Conservation (phyloP, 1,140 invertebrate species). For the Leptopilina clavipes region DNA sequence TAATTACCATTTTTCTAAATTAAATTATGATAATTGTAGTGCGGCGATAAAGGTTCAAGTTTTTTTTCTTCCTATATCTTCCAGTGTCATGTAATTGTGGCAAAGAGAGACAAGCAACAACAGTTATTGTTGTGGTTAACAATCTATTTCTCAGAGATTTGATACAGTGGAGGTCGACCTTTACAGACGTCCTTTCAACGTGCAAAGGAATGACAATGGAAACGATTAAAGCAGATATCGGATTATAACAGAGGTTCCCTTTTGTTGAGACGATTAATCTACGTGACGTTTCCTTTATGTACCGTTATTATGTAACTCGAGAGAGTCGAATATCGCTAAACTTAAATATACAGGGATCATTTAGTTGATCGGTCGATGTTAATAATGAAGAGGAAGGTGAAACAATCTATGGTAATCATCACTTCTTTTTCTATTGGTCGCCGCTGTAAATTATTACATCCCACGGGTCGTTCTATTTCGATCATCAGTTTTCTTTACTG, state of each 20-base stretch:
- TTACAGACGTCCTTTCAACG: slow-evolving; percentile 26
- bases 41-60: not conserved
- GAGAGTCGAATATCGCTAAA: not conserved
- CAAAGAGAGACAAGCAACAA: slow-evolving; percentile 6
- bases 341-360: slow-evolving; percentile 23
- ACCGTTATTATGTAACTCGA: too few species aligned
- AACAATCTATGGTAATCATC: slow-evolving; percentile 7
- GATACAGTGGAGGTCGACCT: slow-evolving; percentile 18
- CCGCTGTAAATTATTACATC: not conserved
- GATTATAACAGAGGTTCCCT: slow-evolving; percentile 31
- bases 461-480: too few species aligned
- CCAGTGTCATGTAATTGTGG: not conserved
- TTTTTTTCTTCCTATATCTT: not conserved
- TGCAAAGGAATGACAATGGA: slow-evolving; percentile 10
- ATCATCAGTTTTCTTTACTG: not conserved
- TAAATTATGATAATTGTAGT: slow-evolving; percentile 5
- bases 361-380: slow-evolving; percentile 4
- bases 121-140: slow-evolving; percentile 22
- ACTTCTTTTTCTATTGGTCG: too few species aligned
- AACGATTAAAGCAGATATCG: slow-evolving; percentile 28
- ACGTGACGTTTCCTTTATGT: not conserved
- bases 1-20: slow-evolving; percentile 18
- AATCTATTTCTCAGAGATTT: slow-evolving; percentile 28
- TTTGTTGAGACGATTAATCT: slow-evolving; percentile 24
- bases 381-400: not conserved